These are phyloP conservation scores for Vanessa atalanta DNA, from an alignment of 1,140 invertebrate species.

Conservation along the genomic window DNA sequence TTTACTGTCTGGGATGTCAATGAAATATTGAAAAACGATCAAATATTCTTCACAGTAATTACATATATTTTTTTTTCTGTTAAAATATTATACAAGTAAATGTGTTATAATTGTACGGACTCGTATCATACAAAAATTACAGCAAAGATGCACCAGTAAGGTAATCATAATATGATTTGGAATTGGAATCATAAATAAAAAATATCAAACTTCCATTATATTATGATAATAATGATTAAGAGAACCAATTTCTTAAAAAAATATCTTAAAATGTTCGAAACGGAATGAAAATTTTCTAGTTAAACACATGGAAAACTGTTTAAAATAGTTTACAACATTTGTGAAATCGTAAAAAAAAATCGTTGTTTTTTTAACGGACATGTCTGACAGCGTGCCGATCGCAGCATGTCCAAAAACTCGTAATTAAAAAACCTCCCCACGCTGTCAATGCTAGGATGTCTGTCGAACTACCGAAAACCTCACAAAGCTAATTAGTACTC, in stretches of 20 bases:
- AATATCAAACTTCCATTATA: not conserved
- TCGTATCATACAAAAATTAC: too few species aligned
- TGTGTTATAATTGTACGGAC: too few species aligned
- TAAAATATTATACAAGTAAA: too few species aligned
- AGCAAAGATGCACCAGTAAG: too few species aligned
- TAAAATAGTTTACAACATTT: constrained; percentile 5
- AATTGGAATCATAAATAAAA: too few species aligned
- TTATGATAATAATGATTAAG: not conserved
- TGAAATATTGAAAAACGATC: not conserved
- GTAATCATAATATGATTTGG: too few species aligned
- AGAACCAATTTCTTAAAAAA: not conserved
- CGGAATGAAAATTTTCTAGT: too few species aligned
- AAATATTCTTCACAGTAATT: too few species aligned
- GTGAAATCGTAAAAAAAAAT: constrained; percentile 16
- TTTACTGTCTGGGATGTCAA: not conserved
- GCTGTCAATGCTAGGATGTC: constrained; percentile 46
- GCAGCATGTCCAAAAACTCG: constrained; percentile 39
- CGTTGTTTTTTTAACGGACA: constrained; percentile 26
- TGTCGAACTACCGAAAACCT: constrained; percentile 45
- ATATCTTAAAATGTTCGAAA: not conserved
- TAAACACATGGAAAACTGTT: not conserved
- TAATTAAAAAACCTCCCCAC: constrained; percentile 48
- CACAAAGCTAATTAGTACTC: constrained; percentile 50
- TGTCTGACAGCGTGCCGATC: constrained; percentile 23
- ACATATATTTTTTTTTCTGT: too few species aligned